phyloP scores from a whole-genome alignment of 2,113 vertebrate genomes.

The Tragelaphus scriptus region DNA sequence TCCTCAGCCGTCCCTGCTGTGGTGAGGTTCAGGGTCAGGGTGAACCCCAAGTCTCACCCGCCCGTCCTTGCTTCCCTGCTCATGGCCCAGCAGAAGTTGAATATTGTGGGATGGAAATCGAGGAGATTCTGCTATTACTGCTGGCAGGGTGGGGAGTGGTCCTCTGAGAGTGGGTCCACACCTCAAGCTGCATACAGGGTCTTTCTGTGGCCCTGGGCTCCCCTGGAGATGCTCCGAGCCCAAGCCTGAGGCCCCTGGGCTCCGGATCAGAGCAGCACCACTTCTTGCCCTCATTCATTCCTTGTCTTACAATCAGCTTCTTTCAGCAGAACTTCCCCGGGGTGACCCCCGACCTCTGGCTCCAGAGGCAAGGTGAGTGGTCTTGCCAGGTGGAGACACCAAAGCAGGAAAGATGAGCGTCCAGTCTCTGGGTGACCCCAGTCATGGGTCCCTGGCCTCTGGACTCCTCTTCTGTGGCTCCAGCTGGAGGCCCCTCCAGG shows the following conservation, averaged over 20 bases:
- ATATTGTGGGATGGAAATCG: neutral
- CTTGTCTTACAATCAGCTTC: neutral
- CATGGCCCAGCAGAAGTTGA: rapidly evolving
- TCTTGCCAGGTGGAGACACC: neutral
- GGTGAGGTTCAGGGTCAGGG: neutral
- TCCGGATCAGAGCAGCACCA: neutral
- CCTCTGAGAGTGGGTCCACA: neutral
- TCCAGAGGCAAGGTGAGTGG: neutral
- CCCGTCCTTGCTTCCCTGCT: rapidly evolving
- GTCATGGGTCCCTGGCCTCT: neutral
- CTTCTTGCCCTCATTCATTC: neutral
- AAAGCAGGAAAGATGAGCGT: neutral
- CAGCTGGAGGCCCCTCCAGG: neutral
- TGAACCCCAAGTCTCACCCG: neutral
- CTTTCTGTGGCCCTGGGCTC: neutral
- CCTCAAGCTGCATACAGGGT: neutral
- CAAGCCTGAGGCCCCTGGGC: neutral
- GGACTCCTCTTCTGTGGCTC: neutral
- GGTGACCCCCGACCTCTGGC: neutral
- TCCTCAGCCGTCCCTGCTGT: neutral
- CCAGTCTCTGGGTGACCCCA: neutral
- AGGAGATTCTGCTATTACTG: neutral
- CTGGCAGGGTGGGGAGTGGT: neutral
- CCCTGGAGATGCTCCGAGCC: neutral
- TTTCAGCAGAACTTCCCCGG: neutral